Percentiles rank a stretch among this genome's conserved stretches.
These are phyloP conservation scores for Chionis minor DNA, from an alignment of 2,113 vertebrate genomes.

Conservation along the genomic window DNA sequence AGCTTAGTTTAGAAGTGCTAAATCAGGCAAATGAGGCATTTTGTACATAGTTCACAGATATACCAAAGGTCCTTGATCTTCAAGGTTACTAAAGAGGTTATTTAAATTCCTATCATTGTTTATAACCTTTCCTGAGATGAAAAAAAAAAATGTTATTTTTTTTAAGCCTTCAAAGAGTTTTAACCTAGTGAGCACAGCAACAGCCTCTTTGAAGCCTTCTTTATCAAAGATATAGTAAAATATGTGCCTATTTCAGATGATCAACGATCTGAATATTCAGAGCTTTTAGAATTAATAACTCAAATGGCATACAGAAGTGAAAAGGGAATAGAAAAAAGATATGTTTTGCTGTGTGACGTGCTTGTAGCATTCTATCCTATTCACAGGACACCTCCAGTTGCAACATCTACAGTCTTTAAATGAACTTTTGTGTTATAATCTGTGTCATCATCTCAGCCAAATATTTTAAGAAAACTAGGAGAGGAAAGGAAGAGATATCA, in stretches of 20 bases:
- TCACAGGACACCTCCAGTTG: not conserved
- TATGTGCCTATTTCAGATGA: not conserved
- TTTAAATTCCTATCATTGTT: not conserved
- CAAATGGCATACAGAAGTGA: not conserved
- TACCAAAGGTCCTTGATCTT: not conserved
- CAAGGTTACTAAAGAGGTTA: not conserved
- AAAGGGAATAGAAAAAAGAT: not conserved
- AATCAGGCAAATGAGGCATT: not conserved
- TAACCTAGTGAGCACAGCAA: not conserved
- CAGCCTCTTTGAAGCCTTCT: not conserved
- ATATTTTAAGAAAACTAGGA: not conserved
- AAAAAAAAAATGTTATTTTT: not conserved
- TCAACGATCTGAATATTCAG: not conserved
- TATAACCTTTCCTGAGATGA: not conserved
- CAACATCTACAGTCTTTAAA: not conserved
- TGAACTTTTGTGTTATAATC: not conserved
- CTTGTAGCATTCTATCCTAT: not conserved
- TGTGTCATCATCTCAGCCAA: not conserved
- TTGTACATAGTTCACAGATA: not conserved
- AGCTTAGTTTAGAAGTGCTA: not conserved
- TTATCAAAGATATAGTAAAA: not conserved
- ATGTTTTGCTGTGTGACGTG: fast-evolving
- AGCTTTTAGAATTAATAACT: not conserved
- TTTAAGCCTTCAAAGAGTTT: not conserved
- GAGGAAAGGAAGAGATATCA: not conserved